These are phyloP conservation scores for Cichladusa arquata DNA, from an alignment of 2,113 vertebrate genomes.

Conservation along the genomic window DNA sequence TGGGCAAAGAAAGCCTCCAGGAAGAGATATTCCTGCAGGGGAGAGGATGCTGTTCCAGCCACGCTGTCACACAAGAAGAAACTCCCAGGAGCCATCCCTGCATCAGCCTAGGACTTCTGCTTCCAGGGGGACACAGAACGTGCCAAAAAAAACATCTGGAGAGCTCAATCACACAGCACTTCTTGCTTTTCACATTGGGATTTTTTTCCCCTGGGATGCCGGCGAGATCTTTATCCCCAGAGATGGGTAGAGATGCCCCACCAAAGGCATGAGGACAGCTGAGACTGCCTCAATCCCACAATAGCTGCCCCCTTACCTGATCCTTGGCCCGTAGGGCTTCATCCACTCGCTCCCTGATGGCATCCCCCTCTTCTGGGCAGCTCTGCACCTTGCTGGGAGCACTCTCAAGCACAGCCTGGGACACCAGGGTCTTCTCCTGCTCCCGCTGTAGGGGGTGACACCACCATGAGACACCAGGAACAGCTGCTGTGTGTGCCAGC, in stretches of 20 bases:
- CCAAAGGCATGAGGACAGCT: not conserved
- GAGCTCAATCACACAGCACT: not conserved
- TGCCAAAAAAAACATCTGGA: not conserved
- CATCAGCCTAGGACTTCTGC: not conserved
- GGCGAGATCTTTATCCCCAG: not conserved
- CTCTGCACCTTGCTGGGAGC: constrained; percentile 72
- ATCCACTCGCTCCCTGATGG: constrained; percentile 72
- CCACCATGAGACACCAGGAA: not conserved
- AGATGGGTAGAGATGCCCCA: not conserved
- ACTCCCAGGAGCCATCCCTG: not conserved
- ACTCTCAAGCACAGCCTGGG: constrained; percentile 42
- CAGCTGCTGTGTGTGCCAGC: accelerated
- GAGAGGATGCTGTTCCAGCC: not conserved
- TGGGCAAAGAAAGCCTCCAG: constrained; percentile 77
- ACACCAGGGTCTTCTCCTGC: constrained; percentile 61
- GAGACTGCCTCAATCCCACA: accelerated
- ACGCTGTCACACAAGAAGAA: accelerated
- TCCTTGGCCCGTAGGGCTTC: constrained; percentile 74
- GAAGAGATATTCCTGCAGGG: not conserved
- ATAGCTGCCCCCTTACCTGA: constrained; percentile 56
- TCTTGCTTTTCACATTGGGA: not conserved
- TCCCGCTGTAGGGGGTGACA: not conserved
- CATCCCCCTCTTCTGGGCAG: constrained; percentile 70
- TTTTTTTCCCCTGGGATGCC: constrained; percentile 20
- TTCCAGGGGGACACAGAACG: accelerated